phyloP scores from a whole-genome alignment of 2,888 invertebrate species.

The Philopedon plagiatum region DNA sequence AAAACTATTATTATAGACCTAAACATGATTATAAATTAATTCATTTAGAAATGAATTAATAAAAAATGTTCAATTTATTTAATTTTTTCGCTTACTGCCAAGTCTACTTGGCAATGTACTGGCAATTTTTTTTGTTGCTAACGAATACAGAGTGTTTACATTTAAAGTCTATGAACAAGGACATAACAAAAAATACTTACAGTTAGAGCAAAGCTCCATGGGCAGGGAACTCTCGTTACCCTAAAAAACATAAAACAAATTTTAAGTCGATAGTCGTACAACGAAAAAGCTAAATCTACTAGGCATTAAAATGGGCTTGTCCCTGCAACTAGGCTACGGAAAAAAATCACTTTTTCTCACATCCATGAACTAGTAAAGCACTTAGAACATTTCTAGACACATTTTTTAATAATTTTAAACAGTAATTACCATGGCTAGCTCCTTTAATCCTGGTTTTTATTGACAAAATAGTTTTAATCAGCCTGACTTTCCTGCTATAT shows the following conservation, averaged over 20 bases:
- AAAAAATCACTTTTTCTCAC: background rate
- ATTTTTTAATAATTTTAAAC: conserved; percentile 11
- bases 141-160: background rate
- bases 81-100: too few species aligned
- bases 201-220: conserved; percentile 97
- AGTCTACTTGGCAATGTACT: too few species aligned
- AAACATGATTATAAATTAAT: too few species aligned
- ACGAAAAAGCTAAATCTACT: conserved; percentile 15
- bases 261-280: conserved; percentile 10
- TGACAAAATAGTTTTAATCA: conserved; percentile 31
- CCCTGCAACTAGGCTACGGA: conserved; percentile 51
- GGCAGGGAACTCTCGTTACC: conserved; percentile 97
- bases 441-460: conserved; percentile 27
- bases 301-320: conserved; percentile 65
- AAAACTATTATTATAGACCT: too few species aligned
- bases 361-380: background rate
- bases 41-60: too few species aligned
- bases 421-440: conserved; percentile 28
- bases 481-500: conserved; percentile 23
- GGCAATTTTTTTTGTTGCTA: too few species aligned
- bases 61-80: too few species aligned
- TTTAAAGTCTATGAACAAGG: background rate
- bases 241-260: conserved; percentile 72
- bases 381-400: background rate
- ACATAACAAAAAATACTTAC: conserved; percentile 74